phyloP scores from a whole-genome alignment of 2,113 vertebrate species.

The Chaetodon trifascialis region DNA sequence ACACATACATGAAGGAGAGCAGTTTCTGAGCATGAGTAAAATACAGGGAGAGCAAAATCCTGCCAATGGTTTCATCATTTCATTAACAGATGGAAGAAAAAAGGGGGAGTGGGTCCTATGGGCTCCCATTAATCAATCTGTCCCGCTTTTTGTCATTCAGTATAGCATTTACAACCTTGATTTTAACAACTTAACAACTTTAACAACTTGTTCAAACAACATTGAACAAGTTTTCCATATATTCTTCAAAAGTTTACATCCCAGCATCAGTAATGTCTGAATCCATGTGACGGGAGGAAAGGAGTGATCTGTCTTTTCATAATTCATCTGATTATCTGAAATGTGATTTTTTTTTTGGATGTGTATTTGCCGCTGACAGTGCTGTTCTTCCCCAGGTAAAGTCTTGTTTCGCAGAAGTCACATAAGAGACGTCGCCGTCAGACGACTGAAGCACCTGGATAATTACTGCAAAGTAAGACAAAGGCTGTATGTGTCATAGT shows the following conservation, averaged over 20 bases:
- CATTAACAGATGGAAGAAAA: background rate
- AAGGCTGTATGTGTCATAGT: background rate
- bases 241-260: no score
- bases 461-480: constrained; percentile 96
- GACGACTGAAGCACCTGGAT: constrained; percentile 93
- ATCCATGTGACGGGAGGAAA: no score
- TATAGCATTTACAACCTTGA: no score
- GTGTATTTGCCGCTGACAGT: background rate
- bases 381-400: constrained; percentile 87
- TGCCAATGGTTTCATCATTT: background rate
- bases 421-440: constrained; percentile 95
- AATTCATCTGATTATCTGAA: background rate
- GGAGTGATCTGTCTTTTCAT: background rate
- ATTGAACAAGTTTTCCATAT: no score
- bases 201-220: no score
- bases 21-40: background rate
- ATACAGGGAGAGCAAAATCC: background rate
- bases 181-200: no score
- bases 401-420: constrained; percentile 97
- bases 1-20: background rate
- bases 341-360: background rate
- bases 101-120: no score
- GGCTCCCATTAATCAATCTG: no score
- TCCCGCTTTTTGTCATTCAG: no score
- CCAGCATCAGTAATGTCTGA: no score